Evolutionary conservation across 2,113 vertebrate species (phyloP), one percentile per base, ranked within the genome.

Genomic region (Marmota monax): DNA sequence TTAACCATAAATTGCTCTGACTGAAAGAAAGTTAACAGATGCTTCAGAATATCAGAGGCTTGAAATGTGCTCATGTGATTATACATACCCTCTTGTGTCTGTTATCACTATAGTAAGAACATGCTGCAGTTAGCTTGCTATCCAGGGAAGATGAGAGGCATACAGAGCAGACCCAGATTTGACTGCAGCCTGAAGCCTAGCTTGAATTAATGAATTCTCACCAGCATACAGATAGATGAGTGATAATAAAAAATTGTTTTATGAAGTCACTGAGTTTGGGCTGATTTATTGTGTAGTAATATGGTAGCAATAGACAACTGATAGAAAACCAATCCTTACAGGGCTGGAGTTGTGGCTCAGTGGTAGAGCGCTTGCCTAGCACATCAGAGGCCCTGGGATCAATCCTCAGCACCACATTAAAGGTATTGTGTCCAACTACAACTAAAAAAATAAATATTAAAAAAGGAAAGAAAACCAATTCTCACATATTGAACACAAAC

Each of bases 251-350:
- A 92, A 85, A 42, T 14, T 77, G 67, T 10, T 94, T 3, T 92
- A 17, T 77, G 51, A 85, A 85, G 73, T 11, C 61, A 82, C 32
- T 48, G 84, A 42, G 51, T 39, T 80, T n/a, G 53, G 32, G 42
- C 29, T 70, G 78, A 63, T 48, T 80, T 88, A 92, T 5, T 70
- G 5, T 92, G 78, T 51, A 85, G 29, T 48, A 58, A 61, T 61
- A 93, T 20, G 7, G 29, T 20, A 22, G 58, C 84, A 84, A 85
- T 20, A 88, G 65, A 45, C 29, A 90, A 72, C 37, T 58, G 22
- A 92, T 77, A 83, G 76, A 92, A 92, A 92, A 76, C 27, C 42
- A 95, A 42, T 73, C 53, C 82, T 87, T 93, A 95, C 45, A 45
- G 45, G 45, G 45, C 45, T 45, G 45, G 45, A 45, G 45, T 45